Evolutionary conservation across 2,888 invertebrate species (phyloP), one percentile per base, ranked within the genome.

Genomic region (Rhingia campestris): DNA sequence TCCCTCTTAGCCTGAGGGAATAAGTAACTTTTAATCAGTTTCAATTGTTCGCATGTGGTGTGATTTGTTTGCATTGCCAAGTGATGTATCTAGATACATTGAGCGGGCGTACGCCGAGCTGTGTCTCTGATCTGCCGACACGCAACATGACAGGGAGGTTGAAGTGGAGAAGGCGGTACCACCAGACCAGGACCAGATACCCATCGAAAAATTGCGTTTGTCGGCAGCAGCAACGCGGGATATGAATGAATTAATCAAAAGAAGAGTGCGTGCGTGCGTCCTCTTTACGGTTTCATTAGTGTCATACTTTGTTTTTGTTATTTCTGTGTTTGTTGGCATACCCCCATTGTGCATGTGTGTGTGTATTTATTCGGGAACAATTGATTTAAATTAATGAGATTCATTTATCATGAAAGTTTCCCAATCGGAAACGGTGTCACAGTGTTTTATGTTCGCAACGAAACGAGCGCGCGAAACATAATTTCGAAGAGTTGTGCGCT

Each of bases 51-150:
- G 66, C 80, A 80, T 84, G 74, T 58, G 80, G 80, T 80, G 80
- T 84, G 84, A 84, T 84, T 84, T 84, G 84, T 80, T 84, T 69
- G 74, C 80, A 69, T 80, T 84, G 70, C 80, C 33, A 80, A 84
- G 70, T 75, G 74, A 80, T 80, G 80, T 74, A 74, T 70, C 59
- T 69, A 66, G 61, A 58, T 10, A 37, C 45, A 47, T 66, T 30
- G 43, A 33, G 49, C 49, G 61, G 63, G 69, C 69, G 56, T 74
- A 45, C 58, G 47, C 58, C 69, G 12, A 12, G 10, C 33, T 33
- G 51, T 58, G 6, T 22, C 53, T 59, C 45, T 22, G 63, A 69
- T 63, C 75, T 53, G 35, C 49, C 59, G 59, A 58, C 58, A 22
- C 14, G 30, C 35, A 12, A 30, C 12, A 37, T 49, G 22, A 22